A percentile compares a stretch with the other conserved stretches of the same genome.
phyloP scores from a whole-genome alignment of 2,113 vertebrate species.

The Rattus norvegicus region DNA sequence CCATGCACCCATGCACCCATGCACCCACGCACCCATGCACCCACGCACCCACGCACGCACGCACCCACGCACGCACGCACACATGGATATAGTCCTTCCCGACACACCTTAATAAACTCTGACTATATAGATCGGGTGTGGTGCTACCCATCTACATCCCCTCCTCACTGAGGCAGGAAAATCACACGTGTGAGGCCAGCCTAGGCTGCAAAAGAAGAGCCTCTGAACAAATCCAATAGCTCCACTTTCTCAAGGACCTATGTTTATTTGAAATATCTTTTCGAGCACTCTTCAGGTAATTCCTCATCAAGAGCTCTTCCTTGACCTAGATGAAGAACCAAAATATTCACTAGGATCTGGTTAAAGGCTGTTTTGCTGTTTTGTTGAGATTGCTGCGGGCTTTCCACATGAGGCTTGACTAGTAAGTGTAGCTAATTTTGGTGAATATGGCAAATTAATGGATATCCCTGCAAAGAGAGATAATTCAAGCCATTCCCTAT shows the following conservation, averaged over 20 bases:
- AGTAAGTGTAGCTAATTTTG: slow-evolving; percentile 34
- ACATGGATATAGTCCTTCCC: neutral
- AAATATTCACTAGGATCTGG: slow-evolving; percentile 15
- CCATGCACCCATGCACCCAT: no score
- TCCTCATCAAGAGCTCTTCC: neutral
- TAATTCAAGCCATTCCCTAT: slow-evolving; percentile 60
- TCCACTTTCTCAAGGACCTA: neutral
- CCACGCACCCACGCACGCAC: neutral
- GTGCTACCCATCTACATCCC: neutral
- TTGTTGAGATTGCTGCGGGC: neutral
- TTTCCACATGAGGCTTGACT: slow-evolving; percentile 29
- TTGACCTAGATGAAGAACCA: slow-evolving; percentile 14
- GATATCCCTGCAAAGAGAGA: slow-evolving; percentile 65
- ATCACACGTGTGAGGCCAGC: neutral
- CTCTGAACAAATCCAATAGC: neutral
- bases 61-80: neutral
- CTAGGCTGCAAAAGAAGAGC: neutral
- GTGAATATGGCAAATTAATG: slow-evolving; percentile 41
- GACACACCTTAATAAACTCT: neutral
- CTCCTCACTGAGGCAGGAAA: neutral
- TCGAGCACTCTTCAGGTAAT: neutral
- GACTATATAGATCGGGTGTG: neutral
- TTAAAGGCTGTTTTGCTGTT: neutral
- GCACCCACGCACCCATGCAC: no score
- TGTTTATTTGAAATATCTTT: neutral